Percentiles rank a stretch among this genome's conserved stretches.
These are phyloP conservation scores for Lepidocyrtinus sp. DNA, from an alignment of 2,888 invertebrate genomes.

Conservation along the genomic window DNA sequence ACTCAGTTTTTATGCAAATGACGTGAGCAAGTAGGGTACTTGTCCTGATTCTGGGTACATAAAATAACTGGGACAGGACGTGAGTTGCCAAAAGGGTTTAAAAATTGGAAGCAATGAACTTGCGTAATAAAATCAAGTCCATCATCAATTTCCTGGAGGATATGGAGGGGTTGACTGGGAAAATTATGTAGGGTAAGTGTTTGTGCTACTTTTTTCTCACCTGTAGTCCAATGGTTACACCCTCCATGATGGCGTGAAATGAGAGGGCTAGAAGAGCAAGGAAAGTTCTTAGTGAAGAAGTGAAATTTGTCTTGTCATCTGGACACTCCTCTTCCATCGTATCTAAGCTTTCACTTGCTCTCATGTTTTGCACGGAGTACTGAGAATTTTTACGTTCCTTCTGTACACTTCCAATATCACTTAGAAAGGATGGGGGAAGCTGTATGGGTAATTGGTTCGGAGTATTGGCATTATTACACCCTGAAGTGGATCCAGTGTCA, in stretches of 20 bases:
- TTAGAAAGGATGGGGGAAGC: no score
- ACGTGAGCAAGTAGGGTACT: neutral
- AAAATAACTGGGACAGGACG: no score
- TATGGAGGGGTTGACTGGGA: no score
- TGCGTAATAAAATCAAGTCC: no score
- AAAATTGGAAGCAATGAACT: no score
- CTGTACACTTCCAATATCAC: no score
- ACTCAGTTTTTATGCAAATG: conserved; percentile 9
- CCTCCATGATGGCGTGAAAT: conserved; percentile 85
- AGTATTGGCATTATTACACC: neutral
- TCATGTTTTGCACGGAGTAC: neutral
- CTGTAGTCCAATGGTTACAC: conserved; percentile 86
- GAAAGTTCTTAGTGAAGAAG: conserved; percentile 59
- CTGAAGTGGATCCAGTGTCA: neutral
- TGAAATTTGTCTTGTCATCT: conserved; percentile 49
- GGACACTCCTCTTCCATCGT: conserved; percentile 50
- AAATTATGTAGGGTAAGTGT: no score
- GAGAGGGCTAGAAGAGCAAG: conserved; percentile 79
- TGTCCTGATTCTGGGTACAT: no score
- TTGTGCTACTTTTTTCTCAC: conserved; percentile 50
- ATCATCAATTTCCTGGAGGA: no score
- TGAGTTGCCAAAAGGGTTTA: no score
- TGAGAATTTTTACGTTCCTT: conserved; percentile 2
- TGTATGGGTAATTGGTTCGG: neutral
- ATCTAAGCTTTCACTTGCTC: neutral